Conservation (phyloP, 2,888 invertebrate genomes). For the Oxycera nigricornis region DNA sequence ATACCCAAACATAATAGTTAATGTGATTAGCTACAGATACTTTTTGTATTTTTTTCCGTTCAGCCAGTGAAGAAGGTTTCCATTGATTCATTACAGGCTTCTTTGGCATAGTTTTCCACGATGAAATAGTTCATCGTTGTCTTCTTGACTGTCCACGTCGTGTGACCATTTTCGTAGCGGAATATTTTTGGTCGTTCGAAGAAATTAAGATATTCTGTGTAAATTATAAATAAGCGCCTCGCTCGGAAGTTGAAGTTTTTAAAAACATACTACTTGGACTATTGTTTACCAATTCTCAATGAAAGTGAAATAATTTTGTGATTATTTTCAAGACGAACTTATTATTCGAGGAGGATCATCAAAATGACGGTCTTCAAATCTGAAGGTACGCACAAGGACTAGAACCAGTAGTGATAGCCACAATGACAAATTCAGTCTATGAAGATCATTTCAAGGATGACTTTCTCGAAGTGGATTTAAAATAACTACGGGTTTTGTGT, state of each 20-base stretch:
- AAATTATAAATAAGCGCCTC: too few relatives aligned
- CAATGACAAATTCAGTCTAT: too few relatives aligned
- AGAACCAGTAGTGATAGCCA: not conserved
- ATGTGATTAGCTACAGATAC: constrained; percentile 39
- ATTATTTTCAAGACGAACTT: not conserved
- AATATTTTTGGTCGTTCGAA: not conserved
- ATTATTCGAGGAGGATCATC: not conserved
- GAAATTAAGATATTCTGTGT: too few relatives aligned
- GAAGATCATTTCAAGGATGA: too few relatives aligned
- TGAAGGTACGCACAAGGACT: constrained; percentile 17
- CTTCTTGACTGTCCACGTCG: constrained; percentile 14
- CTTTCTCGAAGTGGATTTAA: too few relatives aligned
- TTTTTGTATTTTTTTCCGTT: constrained; percentile 18
- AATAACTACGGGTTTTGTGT: too few relatives aligned
- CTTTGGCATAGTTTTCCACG: constrained; percentile 11
- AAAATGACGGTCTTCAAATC: constrained; percentile 34
- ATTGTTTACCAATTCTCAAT: too few relatives aligned
- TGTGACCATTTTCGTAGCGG: not conserved
- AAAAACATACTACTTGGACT: too few relatives aligned
- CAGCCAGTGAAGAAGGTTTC: constrained; percentile 7
- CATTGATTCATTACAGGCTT: constrained; percentile 35
- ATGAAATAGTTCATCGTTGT: constrained; percentile 24
- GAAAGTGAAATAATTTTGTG: not conserved
- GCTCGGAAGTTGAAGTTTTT: too few relatives aligned
- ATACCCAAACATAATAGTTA: constrained; percentile 17